Evolutionary conservation across 2,113 vertebrate species (phyloP).

Genomic region (Elephantulus edwardii): DNA sequence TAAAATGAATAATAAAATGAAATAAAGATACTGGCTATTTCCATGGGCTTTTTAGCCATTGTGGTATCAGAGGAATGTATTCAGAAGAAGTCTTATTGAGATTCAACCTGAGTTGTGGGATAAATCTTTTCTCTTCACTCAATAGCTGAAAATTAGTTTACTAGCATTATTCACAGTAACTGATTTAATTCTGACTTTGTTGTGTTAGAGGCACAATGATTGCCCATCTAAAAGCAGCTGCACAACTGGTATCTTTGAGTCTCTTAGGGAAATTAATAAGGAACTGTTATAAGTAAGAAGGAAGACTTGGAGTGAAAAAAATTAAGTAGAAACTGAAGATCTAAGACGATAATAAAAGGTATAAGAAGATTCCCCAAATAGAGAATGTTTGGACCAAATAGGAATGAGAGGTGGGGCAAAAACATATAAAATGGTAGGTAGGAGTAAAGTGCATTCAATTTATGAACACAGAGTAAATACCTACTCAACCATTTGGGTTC

Average conservation of each 20-base stretch:
- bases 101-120: neutral
- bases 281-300: neutral
- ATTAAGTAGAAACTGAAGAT: neutral
- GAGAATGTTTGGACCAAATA: too few relatives aligned
- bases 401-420: neutral
- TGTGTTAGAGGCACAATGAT: neutral
- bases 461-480: neutral
- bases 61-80: neutral
- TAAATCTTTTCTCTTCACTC: neutral
- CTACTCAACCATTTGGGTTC: neutral
- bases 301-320: neutral
- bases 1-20: neutral
- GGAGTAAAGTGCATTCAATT: neutral
- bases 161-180: neutral
- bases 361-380: neutral
- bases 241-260: neutral
- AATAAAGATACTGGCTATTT: rapidly evolving
- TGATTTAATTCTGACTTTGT: neutral
- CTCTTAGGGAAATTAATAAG: neutral
- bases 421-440: too few relatives aligned
- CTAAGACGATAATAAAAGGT: neutral
- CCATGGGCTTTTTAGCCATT: neutral
- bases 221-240: neutral
- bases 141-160: neutral
- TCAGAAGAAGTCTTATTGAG: neutral